These are phyloP conservation scores for Chloebia gouldiae DNA, from an alignment of 2,113 vertebrate genomes.

Conservation along the genomic window DNA sequence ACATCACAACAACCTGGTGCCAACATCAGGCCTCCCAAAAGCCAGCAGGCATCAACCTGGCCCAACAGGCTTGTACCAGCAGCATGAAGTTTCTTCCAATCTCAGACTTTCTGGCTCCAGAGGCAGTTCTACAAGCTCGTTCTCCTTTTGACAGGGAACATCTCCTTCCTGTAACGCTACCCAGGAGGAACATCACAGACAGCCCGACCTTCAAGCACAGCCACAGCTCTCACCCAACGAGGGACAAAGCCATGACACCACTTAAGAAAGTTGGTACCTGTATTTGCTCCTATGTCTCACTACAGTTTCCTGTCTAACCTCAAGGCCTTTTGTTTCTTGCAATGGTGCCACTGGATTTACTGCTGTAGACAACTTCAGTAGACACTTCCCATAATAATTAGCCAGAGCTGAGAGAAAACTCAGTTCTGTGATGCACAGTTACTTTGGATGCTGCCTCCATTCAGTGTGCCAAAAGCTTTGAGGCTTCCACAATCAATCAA, in stretches of 20 bases:
- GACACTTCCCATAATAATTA: slow-evolving; percentile 57
- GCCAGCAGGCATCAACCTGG: not conserved
- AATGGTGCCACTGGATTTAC: slow-evolving; percentile 15
- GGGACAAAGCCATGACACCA: not conserved
- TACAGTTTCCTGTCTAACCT: slow-evolving; percentile 15
- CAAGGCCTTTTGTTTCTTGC: slow-evolving; percentile 2
- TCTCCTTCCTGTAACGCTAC: not conserved
- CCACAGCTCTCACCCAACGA: not conserved
- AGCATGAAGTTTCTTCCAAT: not conserved
- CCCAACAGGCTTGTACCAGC: not conserved
- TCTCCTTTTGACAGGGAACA: not conserved
- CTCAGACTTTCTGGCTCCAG: slow-evolving; percentile 11
- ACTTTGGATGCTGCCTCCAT: not conserved
- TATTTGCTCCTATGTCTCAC: not conserved
- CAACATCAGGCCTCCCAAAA: not conserved
- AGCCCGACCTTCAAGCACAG: not conserved
- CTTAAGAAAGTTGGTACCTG: not conserved
- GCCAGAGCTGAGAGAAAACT: not conserved
- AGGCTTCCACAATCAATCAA: slow-evolving; percentile 51
- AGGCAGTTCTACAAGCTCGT: not conserved
- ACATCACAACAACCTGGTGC: not conserved
- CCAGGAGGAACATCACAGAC: not conserved
- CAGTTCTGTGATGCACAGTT: not conserved
- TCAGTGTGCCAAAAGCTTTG: slow-evolving; percentile 45
- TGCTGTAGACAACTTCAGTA: slow-evolving; percentile 14